These are phyloP conservation scores for Fulmarus glacialis DNA, from an alignment of 2,113 vertebrate genomes.

Conservation along the genomic window DNA sequence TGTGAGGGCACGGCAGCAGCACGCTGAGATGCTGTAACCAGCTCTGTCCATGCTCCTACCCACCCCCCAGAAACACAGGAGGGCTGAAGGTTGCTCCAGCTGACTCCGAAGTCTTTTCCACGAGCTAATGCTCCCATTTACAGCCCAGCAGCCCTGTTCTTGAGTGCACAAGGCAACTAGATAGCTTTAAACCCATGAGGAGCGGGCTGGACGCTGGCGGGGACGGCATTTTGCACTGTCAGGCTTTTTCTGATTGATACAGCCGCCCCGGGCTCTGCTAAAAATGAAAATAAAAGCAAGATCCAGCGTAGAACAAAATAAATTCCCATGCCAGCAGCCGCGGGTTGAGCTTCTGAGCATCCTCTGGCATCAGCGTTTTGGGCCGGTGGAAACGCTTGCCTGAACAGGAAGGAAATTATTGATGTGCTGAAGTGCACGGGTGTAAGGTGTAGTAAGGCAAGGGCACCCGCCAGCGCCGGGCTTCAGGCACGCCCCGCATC, in stretches of 20 bases:
- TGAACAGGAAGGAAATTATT: neutral
- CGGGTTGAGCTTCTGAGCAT: neutral
- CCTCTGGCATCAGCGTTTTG: neutral
- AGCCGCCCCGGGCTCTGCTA: neutral
- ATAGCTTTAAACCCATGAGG: neutral
- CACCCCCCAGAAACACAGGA: neutral
- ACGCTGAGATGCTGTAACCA: fast-evolving
- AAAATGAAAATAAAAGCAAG: slow-evolving; percentile 12
- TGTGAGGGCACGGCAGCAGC: fast-evolving
- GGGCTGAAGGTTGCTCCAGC: neutral
- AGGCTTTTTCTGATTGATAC: slow-evolving; percentile 16
- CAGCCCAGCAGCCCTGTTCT: neutral
- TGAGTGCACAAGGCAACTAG: neutral
- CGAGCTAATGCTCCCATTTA: neutral
- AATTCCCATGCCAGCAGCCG: neutral
- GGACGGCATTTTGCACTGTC: neutral
- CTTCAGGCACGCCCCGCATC: fast-evolving
- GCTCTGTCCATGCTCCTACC: neutral
- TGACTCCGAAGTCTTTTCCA: neutral
- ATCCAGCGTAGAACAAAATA: neutral
- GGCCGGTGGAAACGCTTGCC: neutral
- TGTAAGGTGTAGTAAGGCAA: neutral
- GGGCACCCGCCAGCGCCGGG: fast-evolving
- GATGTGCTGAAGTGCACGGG: neutral
- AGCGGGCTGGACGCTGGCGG: fast-evolving